Base-by-base conservation (phyloP, 2,113 vertebrate genomes). In the Prolemur simus region DNA sequence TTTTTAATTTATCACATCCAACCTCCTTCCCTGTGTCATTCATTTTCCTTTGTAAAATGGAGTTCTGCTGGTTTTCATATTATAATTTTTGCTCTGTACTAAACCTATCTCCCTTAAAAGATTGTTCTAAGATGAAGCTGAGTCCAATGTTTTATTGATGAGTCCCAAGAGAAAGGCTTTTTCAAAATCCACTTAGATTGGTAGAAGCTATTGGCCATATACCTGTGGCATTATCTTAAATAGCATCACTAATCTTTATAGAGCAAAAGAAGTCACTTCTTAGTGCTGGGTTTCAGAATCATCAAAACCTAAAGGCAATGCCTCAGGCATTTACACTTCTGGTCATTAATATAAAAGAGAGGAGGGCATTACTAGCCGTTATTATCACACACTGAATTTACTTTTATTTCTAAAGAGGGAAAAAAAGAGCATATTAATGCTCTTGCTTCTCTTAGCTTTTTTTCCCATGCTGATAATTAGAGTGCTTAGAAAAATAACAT, bases 401-500 rank as follows among this genome's bases (percentile, higher is more conserved):
- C 52, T 95, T 96, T 96, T 71, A 82, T 87, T 91, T 97, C 91
- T 87, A 66, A 94, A 76, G 25, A 86, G 45, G 52, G 3, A 39
- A 20, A 56, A 63, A 52, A 64, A 88, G 14, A 77, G 3, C 20
- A 60, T 71, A 89, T 89, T 74, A 82, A 82, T 87, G 25, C 3
- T 91, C 34, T 91, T 52, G 21, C 37, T 85, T 81, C 64, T 76
- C 63, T 83, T 82, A 45, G 42, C 6, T 74, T 93, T 45, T 60
- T 69, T 2, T 2, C 34, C 27, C 32, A 21, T 91, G 58, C 77
- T 73, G 18, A 76, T 93, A 96, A 95, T 97, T 93, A 94, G 74
- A 92, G 39, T 83, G 45, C 52, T 89, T 94, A 83, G 91, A 89
- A 97, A 97, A 97, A 92, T 86, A 92, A 87, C 91, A 97, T 77